These are phyloP conservation scores for Stenotaenia linearis DNA, from an alignment of 2,888 invertebrate genomes.

Conservation along the genomic window DNA sequence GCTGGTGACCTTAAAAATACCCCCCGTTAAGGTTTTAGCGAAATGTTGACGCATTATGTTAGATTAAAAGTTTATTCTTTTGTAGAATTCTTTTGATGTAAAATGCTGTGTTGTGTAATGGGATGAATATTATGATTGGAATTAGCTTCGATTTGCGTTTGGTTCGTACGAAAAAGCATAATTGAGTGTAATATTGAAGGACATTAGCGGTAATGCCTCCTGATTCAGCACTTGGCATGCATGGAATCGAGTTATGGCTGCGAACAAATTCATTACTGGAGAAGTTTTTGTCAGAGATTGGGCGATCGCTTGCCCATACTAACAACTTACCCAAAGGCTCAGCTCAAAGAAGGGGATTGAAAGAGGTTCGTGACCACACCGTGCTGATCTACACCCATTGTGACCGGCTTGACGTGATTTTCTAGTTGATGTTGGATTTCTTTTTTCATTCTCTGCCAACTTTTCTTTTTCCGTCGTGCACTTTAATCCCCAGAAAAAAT, in stretches of 20 bases:
- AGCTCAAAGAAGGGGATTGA: neutral
- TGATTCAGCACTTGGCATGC: slow-evolving; percentile 4
- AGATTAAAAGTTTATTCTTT: too few species aligned
- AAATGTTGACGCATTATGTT: too few species aligned
- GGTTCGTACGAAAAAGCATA: neutral
- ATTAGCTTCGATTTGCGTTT: neutral
- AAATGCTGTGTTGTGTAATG: too few species aligned
- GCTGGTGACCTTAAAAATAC: too few species aligned
- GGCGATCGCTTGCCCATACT: neutral
- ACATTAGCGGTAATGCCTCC: neutral
- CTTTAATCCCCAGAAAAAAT: too few species aligned
- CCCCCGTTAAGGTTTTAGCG: too few species aligned
- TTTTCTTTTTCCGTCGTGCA: neutral
- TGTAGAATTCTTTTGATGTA: too few species aligned
- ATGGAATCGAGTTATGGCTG: neutral
- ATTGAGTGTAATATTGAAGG: neutral
- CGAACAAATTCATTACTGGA: neutral
- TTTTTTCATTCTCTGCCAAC: neutral
- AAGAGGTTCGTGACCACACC: slow-evolving; percentile 5
- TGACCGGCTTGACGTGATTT: neutral
- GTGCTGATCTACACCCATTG: neutral
- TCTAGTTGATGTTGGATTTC: neutral
- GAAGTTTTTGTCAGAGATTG: slow-evolving; percentile 9
- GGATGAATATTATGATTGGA: too few species aligned
- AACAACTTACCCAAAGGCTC: neutral